Conservation (phyloP, 2,113 vertebrate species). For the Leucoraja erinaceus region DNA sequence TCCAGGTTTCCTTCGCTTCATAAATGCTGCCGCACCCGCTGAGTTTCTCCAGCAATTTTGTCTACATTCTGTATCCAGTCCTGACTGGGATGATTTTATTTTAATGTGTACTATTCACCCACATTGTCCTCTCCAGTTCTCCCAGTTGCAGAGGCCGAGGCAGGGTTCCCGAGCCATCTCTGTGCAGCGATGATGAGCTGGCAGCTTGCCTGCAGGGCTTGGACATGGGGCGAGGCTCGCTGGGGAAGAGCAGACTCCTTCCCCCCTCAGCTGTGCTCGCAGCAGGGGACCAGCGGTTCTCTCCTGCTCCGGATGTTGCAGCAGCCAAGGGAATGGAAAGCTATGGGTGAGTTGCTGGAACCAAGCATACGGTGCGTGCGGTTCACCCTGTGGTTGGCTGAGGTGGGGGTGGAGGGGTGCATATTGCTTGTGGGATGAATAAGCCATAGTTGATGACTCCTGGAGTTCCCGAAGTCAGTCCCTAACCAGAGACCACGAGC, state of each 20-base stretch:
- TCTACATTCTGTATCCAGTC: no score
- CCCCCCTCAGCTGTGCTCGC: no score
- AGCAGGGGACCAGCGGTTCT: not conserved
- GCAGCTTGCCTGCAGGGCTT: not conserved
- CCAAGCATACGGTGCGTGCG: not conserved
- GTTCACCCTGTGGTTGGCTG: not conserved
- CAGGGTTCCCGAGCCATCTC: not conserved
- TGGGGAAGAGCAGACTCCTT: not conserved
- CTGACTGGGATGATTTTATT: no score
- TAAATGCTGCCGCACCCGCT: no score
- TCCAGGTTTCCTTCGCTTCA: no score
- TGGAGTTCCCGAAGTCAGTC: no score
- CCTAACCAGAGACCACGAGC: no score
- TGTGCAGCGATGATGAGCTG: not conserved
- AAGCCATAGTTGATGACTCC: not conserved
- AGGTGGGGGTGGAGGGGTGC: not conserved
- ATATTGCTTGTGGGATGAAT: not conserved
- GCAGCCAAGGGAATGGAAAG: not conserved
- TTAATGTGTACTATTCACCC: no score
- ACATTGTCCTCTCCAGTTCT: not conserved
- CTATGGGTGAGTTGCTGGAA: not conserved
- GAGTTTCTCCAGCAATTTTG: no score
- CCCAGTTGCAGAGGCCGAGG: not conserved
- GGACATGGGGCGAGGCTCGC: not conserved
- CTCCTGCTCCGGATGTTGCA: no score